These are phyloP conservation scores for Manis pentadactyla DNA, from an alignment of 2,797 vertebrate species.

Conservation along the genomic window DNA sequence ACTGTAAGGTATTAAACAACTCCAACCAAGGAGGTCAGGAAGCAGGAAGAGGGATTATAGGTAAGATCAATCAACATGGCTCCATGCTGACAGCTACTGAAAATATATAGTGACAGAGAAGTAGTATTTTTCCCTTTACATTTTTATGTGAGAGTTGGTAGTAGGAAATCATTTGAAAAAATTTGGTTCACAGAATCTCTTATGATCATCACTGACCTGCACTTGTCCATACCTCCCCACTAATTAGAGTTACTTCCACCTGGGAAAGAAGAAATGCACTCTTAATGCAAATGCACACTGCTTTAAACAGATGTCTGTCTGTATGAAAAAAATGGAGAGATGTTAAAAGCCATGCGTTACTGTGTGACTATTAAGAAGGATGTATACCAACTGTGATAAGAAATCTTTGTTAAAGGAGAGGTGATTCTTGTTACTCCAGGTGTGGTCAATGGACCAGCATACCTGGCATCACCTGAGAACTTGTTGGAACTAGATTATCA, in stretches of 20 bases:
- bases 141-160: not conserved
- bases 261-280: not conserved
- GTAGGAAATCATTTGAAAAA: not conserved
- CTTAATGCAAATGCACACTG: not conserved
- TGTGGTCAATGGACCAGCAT: not conserved
- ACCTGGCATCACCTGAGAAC: not conserved
- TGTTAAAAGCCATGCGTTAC: not conserved
- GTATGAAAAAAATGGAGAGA: not conserved
- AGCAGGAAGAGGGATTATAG: not conserved
- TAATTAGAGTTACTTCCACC: not conserved
- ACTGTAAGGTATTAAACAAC: not conserved
- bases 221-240: not conserved
- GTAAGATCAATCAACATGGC: not conserved
- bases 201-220: not conserved
- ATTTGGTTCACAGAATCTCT: not conserved
- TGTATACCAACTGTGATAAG: not conserved
- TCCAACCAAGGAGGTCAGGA: not conserved
- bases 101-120: not conserved
- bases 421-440: not conserved
- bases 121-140: not conserved
- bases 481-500: not conserved
- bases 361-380: not conserved
- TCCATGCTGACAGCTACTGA: not conserved
- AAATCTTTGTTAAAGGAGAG: not conserved
- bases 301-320: not conserved